Conservation (phyloP, 2,113 vertebrate species). For the Orientallactaga bullata region DNA sequence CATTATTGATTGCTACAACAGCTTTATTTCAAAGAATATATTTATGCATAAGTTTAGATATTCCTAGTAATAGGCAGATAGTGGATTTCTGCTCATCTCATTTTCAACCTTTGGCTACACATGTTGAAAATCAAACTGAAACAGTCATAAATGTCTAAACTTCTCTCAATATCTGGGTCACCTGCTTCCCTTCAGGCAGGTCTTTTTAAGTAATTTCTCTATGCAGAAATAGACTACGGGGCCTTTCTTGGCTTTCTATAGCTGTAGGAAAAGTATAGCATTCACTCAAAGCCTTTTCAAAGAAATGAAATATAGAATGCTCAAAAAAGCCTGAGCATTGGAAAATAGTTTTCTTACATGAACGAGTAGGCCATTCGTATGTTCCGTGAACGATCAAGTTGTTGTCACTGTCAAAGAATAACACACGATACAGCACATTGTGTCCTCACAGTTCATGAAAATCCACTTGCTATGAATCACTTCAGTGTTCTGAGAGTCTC, state of each 20-base stretch:
- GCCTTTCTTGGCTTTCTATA: slow-evolving; percentile 42
- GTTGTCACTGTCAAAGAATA: not conserved
- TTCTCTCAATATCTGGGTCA: not conserved
- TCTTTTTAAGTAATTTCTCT: slow-evolving; percentile 43
- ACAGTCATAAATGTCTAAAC: not conserved
- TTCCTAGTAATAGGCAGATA: not conserved
- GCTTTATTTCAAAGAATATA: slow-evolving; percentile 44
- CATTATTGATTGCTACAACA: slow-evolving; percentile 7
- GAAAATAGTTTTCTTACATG: not conserved
- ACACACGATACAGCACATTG: not conserved
- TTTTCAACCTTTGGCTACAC: slow-evolving; percentile 25
- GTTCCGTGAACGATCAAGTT: slow-evolving; percentile 9
- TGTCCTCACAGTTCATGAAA: slow-evolving; percentile 40
- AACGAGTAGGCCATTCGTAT: not conserved
- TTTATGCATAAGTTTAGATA: not conserved
- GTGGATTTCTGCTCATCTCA: not conserved
- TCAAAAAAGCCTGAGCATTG: not conserved
- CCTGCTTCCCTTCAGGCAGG: slow-evolving; percentile 40
- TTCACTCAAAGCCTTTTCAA: not conserved
- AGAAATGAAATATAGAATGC: slow-evolving; percentile 1
- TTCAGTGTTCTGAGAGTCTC: slow-evolving; percentile 21
- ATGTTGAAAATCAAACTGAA: not conserved
- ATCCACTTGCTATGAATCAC: not conserved
- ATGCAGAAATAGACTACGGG: slow-evolving; percentile 31
- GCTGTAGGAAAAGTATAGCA: slow-evolving; percentile 50